Evolutionary conservation across 2,888 invertebrate species (phyloP), one percentile per base, ranked within the genome.

Genomic region (Heteromyza rotundicornis): DNA sequence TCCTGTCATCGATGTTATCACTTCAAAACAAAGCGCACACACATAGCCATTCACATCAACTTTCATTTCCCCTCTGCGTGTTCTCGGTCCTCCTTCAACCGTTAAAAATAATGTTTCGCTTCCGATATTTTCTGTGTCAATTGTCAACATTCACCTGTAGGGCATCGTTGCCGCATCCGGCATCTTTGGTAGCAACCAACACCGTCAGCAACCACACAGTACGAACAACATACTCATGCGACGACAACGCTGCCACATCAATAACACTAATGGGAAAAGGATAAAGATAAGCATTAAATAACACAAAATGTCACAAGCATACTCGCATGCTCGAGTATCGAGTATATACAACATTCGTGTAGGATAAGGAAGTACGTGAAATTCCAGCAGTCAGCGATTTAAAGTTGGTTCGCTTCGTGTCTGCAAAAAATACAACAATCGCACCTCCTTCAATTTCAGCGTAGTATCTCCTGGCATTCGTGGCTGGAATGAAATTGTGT

Each of bases 201-300:
- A 12, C 12, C 16, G n/a, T 35, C 36, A 2, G 19, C n/a, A 5
- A 52, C 23, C 57, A 49, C 23, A 44, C 27, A 27, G 27, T 27
- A 27, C 5, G 27, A 22, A 56, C 27, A 51, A 40, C 32, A 59
- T 62, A 53, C n/a, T 57, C 54, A 47, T 40, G 54, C 57, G n/a
- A n/a, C n/a, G n/a, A n/a, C n/a, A n/a, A n/a, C 47, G 63, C 72
- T 72, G 70, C 73, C 75, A 70, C 75, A 75, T 76, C 76, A 75
- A 75, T 75, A 75, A 75, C 75, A 73, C 75, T 75, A 75, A 75
- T 76, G 73, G 76, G 70, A 73, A 74, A 75, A 76, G 75, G 75
- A 76, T 75, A 74, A 74, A 75, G 75, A 76, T 75, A 75, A 75
- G 75, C 76, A 74, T 73, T 72, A 76, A 75, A 76, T 74, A 71